Evolutionary conservation across 1,140 invertebrate species (phyloP), one percentile per base, ranked within the genome.

Genomic region (Atopsyche davidsoni): DNA sequence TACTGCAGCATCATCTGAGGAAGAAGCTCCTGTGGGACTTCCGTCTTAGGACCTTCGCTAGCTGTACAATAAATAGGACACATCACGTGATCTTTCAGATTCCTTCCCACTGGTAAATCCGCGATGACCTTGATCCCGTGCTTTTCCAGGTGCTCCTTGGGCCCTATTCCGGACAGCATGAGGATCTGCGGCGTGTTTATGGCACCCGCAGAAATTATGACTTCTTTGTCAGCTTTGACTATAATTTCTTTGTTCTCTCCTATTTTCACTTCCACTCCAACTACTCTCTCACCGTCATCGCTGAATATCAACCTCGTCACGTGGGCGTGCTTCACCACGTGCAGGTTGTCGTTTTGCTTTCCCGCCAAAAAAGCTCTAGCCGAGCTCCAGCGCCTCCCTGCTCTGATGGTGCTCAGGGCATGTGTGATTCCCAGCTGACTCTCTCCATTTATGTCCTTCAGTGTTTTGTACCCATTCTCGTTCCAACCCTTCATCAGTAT

Each of bases 71-170:
- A 64, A 21, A 73, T 35, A 7, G 66, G 65, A 22, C 66, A 59
- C 21, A 65, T 60, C 21, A 63, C 45, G 22, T 84, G 81, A 58
- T 83, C 81, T 60, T 82, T 79, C 0, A 89, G 72, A 64, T 89
- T 88, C 39, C 77, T 62, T 0, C 86, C 87, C 1, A 89, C 87
- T 0, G 80, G 77, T 3, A 86, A 64, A 59, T 86, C 75, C 41
- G 68, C 32, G 2, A 78, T 54, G 1, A 75, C 59, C 1, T 68
- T 48, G 4, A 85, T 78, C 11, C 66, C 68, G 3, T 70, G 52
- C 21, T 62, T 57, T 45, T 64, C 45, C 3, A 73, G 44, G 43
- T 73, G 68, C 22, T 59, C 36, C 64, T 68, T 63, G 57, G 67
- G 64, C 49, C 76, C 67, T 52, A 73, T 58, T 50, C 72, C 62